Conservation (phyloP, 2,113 vertebrate genomes). For the Labeo rohita region DNA sequence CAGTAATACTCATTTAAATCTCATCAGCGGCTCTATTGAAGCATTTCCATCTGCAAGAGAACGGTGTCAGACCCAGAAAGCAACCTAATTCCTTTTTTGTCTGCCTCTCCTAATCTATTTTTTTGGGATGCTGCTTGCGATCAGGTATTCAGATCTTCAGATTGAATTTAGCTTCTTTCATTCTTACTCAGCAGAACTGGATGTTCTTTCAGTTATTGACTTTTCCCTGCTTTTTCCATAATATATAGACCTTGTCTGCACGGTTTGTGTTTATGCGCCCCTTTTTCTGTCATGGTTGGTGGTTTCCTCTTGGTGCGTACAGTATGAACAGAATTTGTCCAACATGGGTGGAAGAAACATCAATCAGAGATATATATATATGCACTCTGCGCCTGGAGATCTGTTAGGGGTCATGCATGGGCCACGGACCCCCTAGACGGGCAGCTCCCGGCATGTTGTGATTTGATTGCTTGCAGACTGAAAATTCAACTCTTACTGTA, state of each 20-base stretch:
- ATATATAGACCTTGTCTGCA: not conserved
- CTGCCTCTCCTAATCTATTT: not conserved
- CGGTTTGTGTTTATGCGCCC: not conserved
- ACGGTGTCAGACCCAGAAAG: slow-evolving; percentile 33
- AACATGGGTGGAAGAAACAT: not conserved
- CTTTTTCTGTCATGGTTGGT: not conserved
- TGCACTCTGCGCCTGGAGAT: slow-evolving; percentile 4
- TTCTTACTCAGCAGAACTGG: not conserved
- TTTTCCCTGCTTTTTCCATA: not conserved
- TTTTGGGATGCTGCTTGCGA: not conserved
- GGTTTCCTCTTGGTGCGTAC: not conserved
- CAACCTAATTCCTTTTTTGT: slow-evolving; percentile 43
- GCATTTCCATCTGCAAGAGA: slow-evolving; percentile 43
- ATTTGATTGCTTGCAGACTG: not conserved
- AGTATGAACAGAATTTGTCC: not conserved
- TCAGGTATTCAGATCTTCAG: slow-evolving; percentile 23
- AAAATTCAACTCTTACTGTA: not conserved
- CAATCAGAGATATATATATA: not conserved
- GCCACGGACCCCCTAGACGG: not conserved
- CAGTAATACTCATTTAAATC: slow-evolving; percentile 57
- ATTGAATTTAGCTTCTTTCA: not conserved
- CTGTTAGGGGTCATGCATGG: slow-evolving; percentile 26
- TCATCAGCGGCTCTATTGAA: slow-evolving; percentile 56
- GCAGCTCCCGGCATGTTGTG: not conserved
- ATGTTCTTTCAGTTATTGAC: not conserved